Evolutionary conservation across 2,113 vertebrate species (phyloP).

Genomic region (Chelonoidis abingdonii): DNA sequence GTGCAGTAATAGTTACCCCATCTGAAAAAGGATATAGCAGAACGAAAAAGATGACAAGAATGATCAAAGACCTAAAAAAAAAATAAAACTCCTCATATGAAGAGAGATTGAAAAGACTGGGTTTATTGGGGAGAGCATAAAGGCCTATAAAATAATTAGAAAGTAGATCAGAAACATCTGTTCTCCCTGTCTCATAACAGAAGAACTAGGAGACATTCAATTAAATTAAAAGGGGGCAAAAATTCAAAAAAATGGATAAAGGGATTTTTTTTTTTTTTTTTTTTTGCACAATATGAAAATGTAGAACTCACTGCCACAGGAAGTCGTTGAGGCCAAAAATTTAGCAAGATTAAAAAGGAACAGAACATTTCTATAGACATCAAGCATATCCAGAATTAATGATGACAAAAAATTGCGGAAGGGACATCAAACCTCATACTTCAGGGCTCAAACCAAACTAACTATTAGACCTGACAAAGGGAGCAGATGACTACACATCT

Average conservation of each 20-base stretch:
- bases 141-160: background rate
- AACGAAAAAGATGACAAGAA: background rate
- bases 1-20: background rate
- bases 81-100: accelerated
- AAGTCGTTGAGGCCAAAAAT: constrained; percentile 24
- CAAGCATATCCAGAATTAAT: constrained; percentile 27
- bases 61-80: background rate
- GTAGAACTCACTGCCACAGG: constrained; percentile 10
- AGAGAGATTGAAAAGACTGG: accelerated
- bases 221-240: background rate
- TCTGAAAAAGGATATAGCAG: background rate
- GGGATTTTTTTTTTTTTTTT: constrained; percentile 2
- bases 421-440: background rate
- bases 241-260: constrained; percentile 34
- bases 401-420: background rate
- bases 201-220: background rate
- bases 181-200: background rate
- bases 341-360: constrained; percentile 55
- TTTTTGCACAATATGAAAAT: constrained; percentile 24
- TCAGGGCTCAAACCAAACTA: background rate
- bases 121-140: background rate
- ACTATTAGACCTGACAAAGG: background rate
- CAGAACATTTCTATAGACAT: background rate
- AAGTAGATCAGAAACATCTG: background rate
- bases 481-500: background rate